These are phyloP conservation scores for Dynastes maya DNA, from an alignment of 2,888 invertebrate species.

Conservation along the genomic window DNA sequence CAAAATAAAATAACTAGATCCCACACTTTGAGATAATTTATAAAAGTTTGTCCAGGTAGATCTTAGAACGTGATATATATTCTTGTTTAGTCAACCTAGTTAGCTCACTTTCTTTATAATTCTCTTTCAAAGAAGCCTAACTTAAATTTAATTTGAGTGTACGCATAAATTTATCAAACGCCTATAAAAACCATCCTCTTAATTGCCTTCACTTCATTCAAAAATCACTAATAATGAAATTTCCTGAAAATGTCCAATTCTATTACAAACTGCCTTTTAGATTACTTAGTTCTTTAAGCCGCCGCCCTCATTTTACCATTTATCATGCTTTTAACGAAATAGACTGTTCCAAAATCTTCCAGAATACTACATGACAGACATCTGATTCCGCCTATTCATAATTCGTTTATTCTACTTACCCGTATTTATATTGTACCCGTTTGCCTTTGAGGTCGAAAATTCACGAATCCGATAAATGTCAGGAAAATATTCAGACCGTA, in stretches of 20 bases:
- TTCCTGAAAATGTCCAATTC: background rate
- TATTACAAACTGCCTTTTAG: background rate
- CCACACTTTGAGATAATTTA: too few species aligned
- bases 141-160: too few species aligned
- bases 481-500: slow-evolving; percentile 19
- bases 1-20: too few species aligned
- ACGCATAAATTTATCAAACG: too few species aligned
- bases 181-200: too few species aligned
- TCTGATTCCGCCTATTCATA: slow-evolving; percentile 8
- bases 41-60: too few species aligned
- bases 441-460: slow-evolving; percentile 32
- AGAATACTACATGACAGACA: background rate
- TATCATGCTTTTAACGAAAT: slow-evolving; percentile 10
- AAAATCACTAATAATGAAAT: background rate
- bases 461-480: slow-evolving; percentile 44
- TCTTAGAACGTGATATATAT: too few species aligned
- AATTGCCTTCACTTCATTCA: background rate
- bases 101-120: too few species aligned
- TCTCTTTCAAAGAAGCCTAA: too few species aligned
- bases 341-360: background rate
- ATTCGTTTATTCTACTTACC: slow-evolving; percentile 8
- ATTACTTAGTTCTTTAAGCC: background rate
- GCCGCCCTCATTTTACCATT: background rate
- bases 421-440: slow-evolving; percentile 29
- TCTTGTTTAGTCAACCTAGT: too few species aligned